Percentiles rank a stretch among this genome's conserved stretches.
Evolutionary conservation across 2,888 invertebrate species (phyloP).

Genomic region (Zygothrica quintamaculata): DNA sequence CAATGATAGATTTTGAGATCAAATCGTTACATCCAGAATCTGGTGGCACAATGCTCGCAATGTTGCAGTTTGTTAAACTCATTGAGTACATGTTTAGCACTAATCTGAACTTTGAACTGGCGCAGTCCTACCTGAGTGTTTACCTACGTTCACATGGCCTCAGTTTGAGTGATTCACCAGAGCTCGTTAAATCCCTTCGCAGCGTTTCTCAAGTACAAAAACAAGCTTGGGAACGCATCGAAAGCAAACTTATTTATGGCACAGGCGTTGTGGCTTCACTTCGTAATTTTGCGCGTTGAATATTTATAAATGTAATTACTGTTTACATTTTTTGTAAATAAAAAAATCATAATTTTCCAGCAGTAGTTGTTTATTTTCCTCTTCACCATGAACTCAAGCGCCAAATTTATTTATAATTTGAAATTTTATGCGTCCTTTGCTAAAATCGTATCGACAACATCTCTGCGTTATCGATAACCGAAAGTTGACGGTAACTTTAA

Average conservation of each 20-base stretch:
- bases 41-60: constrained; percentile 89
- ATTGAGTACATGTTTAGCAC: constrained; percentile 89
- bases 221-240: constrained; percentile 88
- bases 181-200: constrained; percentile 86
- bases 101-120: constrained; percentile 94
- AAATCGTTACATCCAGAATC: constrained; percentile 90
- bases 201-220: constrained; percentile 87
- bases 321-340: constrained; percentile 6
- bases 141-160: constrained; percentile 93
- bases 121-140: constrained; percentile 94
- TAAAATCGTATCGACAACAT: no score
- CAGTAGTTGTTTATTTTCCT: no score
- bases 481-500: no score
- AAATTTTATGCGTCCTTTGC: no score
- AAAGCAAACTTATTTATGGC: constrained; percentile 89
- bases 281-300: constrained; percentile 86
- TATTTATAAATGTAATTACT: constrained; percentile 28
- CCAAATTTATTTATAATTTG: no score
- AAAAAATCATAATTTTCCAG: no score
- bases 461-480: no score
- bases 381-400: no score
- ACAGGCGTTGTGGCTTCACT: constrained; percentile 91
- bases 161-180: constrained; percentile 86
- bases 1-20: constrained; percentile 94
- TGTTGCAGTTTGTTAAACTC: constrained; percentile 92